These are phyloP conservation scores for Cebus imitator DNA, from an alignment of 2,113 vertebrate genomes.

Conservation along the genomic window DNA sequence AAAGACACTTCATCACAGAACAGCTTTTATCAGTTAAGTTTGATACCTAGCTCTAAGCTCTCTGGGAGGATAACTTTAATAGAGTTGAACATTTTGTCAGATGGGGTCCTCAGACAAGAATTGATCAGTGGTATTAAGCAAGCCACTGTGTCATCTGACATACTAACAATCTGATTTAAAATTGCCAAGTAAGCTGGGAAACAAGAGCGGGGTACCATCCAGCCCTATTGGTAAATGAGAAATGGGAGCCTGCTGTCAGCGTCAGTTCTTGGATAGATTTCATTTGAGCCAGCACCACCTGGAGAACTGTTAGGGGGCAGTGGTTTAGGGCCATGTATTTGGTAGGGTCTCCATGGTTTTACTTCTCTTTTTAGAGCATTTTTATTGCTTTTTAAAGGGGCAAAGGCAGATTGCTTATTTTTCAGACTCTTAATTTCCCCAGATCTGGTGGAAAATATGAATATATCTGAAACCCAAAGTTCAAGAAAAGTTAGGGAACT, in stretches of 20 bases:
- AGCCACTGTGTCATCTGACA: neutral
- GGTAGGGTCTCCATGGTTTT: neutral
- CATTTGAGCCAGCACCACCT: neutral
- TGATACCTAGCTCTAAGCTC: neutral
- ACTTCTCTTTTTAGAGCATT: neutral
- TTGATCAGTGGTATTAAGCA: neutral
- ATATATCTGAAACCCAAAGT: neutral
- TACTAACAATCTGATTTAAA: neutral
- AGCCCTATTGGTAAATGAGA: neutral
- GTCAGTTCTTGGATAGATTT: neutral
- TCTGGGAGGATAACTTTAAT: neutral
- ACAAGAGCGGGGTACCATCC: neutral
- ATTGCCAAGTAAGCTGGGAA: neutral
- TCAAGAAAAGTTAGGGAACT: neutral
- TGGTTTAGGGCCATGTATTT: neutral
- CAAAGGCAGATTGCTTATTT: slow-evolving; percentile 15
- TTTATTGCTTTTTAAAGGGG: neutral
- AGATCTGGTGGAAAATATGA: neutral
- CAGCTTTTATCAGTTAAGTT: neutral
- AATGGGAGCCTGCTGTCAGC: neutral
- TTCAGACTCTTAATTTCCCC: neutral
- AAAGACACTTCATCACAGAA: neutral
- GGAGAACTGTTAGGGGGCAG: rapidly evolving
- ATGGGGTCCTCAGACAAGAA: neutral
- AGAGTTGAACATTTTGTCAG: neutral